Conservation (phyloP, 2,888 invertebrate species). For the Neocrepidodera transversa region DNA sequence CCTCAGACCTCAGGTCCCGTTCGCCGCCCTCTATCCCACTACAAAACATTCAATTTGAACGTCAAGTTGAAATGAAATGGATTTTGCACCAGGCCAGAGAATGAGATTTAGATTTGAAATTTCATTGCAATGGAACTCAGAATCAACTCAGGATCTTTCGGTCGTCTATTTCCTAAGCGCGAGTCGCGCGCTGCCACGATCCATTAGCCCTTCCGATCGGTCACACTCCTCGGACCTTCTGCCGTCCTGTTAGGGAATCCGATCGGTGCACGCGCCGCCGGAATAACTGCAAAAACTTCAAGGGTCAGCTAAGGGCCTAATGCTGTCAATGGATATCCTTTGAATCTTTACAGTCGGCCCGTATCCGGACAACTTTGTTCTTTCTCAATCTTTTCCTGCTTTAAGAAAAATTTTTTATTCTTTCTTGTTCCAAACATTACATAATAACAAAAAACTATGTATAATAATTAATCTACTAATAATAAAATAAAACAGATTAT, state of each 20-base stretch:
- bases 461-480: too few species aligned
- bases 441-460: too few species aligned
- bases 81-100: conserved; percentile 64
- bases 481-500: too few species aligned
- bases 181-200: conserved; percentile 8
- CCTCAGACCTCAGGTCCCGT: conserved; percentile 41
- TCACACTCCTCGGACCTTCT: conserved; percentile 32
- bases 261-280: conserved; percentile 24
- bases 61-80: conserved; percentile 68
- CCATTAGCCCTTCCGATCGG: conserved; percentile 1
- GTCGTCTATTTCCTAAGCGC: neutral
- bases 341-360: conserved; percentile 1
- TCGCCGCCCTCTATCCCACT: conserved; percentile 54
- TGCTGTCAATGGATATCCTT: conserved; percentile 10
- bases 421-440: too few species aligned
- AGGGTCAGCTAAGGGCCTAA: conserved; percentile 7
- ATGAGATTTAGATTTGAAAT: conserved; percentile 62
- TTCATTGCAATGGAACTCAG: conserved; percentile 45
- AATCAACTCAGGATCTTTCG: conserved; percentile 35
- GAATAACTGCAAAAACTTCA: neutral
- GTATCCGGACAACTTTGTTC: conserved; percentile 2
- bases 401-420: too few species aligned
- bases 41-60: conserved; percentile 69
- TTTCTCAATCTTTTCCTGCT: neutral
- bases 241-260: conserved; percentile 32